Evolutionary conservation across 1,140 invertebrate species (phyloP).

Genomic region (Zaprionus ornatus): DNA sequence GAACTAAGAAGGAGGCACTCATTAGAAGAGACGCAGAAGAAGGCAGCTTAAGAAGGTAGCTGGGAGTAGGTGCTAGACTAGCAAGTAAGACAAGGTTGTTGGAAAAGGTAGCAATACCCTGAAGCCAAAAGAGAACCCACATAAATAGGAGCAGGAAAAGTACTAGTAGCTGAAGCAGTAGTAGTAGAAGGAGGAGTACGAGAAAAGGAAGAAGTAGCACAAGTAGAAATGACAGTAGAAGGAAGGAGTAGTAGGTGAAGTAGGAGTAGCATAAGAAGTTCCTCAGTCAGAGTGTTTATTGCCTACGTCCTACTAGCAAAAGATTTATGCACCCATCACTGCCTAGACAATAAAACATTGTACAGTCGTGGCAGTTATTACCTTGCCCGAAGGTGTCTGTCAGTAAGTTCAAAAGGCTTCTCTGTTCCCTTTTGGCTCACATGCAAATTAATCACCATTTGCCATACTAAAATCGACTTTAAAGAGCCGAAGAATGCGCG

Average conservation of each 20-base stretch:
- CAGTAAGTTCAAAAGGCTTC: background rate
- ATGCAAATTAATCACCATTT: constrained; percentile 8
- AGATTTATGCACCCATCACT: constrained; percentile 1
- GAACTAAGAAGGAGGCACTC: too few relatives aligned
- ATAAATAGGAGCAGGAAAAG: too few relatives aligned
- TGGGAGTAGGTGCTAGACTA: background rate
- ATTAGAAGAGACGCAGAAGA: background rate
- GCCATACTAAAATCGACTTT: background rate
- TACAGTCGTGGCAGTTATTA: background rate
- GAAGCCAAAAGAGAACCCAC: too few relatives aligned
- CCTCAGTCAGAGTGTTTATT: background rate
- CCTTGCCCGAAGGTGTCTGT: background rate
- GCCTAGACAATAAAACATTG: background rate
- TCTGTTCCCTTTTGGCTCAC: background rate
- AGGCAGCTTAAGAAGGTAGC: background rate
- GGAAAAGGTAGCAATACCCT: too few relatives aligned
- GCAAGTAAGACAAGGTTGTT: background rate
- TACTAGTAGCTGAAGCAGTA: too few relatives aligned
- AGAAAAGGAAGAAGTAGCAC: too few relatives aligned
- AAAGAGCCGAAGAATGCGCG: background rate
- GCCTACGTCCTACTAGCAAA: background rate
- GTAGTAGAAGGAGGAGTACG: too few relatives aligned
- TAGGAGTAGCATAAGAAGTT: background rate
- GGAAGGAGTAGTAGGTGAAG: background rate
- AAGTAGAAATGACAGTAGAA: too few relatives aligned